Percentiles rank a stretch among this genome's conserved stretches.
These are phyloP conservation scores for Macrotrachela quadricornifera DNA, from an alignment of 1,140 invertebrate genomes.

Conservation along the genomic window DNA sequence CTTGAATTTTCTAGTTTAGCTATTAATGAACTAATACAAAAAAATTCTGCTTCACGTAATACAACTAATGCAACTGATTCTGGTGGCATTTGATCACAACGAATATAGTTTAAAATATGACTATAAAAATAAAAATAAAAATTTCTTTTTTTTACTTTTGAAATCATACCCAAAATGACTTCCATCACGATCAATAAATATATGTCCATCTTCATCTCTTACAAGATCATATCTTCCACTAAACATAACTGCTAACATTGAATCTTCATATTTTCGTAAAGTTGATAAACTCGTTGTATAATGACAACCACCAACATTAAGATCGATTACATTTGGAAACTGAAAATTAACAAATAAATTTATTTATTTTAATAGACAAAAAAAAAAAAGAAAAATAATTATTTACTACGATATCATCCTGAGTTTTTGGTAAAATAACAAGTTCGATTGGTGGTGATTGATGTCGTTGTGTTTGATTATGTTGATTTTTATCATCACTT, in stretches of 20 bases:
- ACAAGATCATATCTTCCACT: constrained; percentile 23
- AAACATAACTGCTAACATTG: constrained; percentile 23
- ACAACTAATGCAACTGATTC: constrained; percentile 5
- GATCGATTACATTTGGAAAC: constrained; percentile 9
- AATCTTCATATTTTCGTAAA: constrained; percentile 17
- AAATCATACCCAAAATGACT: background rate
- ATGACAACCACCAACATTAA: constrained; percentile 24
- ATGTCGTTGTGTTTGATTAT: too few species aligned
- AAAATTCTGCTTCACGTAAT: constrained; percentile 5
- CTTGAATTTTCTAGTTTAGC: background rate
- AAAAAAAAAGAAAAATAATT: too few species aligned
- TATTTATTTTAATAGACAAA: too few species aligned
- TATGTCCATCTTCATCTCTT: constrained; percentile 21
- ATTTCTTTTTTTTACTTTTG: background rate
- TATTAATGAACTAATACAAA: constrained; percentile 3
- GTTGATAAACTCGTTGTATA: constrained; percentile 23
- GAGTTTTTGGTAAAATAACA: too few species aligned
- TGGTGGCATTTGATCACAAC: constrained; percentile 6
- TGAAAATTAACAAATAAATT: background rate
- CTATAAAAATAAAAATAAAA: background rate
- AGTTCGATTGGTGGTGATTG: too few species aligned
- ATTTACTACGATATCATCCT: too few species aligned
- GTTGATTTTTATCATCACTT: too few species aligned
- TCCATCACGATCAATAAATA: constrained; percentile 13
- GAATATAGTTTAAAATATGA: constrained; percentile 6